Evolutionary conservation across 2,797 vertebrate genomes (phyloP), one percentile per base, ranked within the genome.

Genomic region (Tenualosa thibaudeaui): DNA sequence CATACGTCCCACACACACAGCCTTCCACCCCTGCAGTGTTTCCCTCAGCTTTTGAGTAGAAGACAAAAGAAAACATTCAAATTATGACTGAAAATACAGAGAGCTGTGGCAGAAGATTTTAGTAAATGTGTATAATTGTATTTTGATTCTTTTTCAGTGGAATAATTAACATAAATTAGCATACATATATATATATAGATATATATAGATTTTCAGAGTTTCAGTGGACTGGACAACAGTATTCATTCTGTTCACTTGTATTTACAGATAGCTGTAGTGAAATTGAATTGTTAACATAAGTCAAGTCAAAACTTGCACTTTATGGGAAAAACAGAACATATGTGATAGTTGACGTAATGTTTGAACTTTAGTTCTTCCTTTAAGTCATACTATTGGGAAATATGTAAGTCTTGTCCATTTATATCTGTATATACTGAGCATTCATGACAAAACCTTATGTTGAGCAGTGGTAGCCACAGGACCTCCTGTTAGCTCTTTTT

Each of bases 11-110:
- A 37, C 13, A 43, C 75, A 65, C 46, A 6, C 26, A 81, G n/a
- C 24, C 65, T 22, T 65, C 17, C 40, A 54, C 19, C 68, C 22
- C 22, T 26, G 26, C 22, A 31, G 24, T 24, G 81, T 24, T 82
- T 58, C 46, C 12, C 81, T 65, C 68, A 56, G 37, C 54, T 17
- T 56, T 10, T 3, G 58, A 46, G 37, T 81, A 81, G 81, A 81
- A 87, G 56, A 50, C 54, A 85, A 51, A 62, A 43, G 43, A 8
- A 78, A 19, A 78, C 71, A 78, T 22, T 75, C 37, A 43, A 17
- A 43, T 40, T 43, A 43, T 78, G 37, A 46, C 7, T 17, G 71
- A 78, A 75, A 40, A 75, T 17, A 13, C 50, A 71, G 1, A 71
- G 26, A 71, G 1, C 5, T 6, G 26, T 31, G 13, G 10, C 31